These are phyloP conservation scores for Deroptyus accipitrinus DNA, from an alignment of 2,113 vertebrate genomes.

Conservation along the genomic window DNA sequence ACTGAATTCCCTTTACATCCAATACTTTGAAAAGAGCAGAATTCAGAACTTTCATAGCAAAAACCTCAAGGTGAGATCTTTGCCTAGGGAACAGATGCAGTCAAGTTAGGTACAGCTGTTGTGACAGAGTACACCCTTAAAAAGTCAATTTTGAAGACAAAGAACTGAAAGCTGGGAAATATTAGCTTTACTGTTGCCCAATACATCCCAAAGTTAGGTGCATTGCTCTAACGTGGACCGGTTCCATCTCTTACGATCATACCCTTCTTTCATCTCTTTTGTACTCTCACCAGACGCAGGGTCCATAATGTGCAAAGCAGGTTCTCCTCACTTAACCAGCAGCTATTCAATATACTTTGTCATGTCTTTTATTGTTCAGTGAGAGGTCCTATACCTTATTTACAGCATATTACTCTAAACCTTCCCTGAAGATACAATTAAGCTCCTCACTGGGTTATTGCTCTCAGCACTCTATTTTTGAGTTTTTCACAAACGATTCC, in stretches of 20 bases:
- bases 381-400: neutral
- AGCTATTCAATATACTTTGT: neutral
- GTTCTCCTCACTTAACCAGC: neutral
- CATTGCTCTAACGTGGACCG: neutral
- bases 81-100: neutral
- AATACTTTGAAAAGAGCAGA: neutral
- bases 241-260: neutral
- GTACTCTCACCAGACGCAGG: rapidly evolving
- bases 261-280: neutral
- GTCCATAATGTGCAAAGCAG: neutral
- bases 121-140: neutral
- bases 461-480: slow-evolving; percentile 24
- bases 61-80: neutral
- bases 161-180: neutral
- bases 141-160: neutral
- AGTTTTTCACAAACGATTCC: slow-evolving; percentile 24
- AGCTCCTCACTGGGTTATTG: neutral
- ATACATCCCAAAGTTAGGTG: neutral
- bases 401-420: neutral
- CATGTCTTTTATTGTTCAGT: neutral
- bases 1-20: neutral
- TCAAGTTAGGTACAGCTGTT: neutral
- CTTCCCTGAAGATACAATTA: slow-evolving; percentile 3
- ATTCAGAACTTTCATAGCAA: neutral
- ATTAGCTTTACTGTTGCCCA: neutral